These are phyloP conservation scores for Papilio glaucus DNA, from an alignment of 1,140 invertebrate species.

Conservation along the genomic window DNA sequence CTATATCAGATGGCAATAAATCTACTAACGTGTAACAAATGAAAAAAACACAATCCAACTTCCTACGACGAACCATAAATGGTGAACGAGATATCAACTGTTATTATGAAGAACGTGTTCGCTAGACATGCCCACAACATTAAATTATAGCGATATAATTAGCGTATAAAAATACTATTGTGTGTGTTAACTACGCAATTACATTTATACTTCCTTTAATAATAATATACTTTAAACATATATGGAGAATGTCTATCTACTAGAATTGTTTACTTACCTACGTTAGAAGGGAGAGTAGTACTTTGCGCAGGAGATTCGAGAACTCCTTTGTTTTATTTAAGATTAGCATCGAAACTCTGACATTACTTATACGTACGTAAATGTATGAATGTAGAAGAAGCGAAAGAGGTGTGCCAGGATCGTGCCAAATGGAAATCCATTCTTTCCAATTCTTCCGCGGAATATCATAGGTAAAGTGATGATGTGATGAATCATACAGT, in stretches of 20 bases:
- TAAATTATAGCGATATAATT: conserved; percentile 15
- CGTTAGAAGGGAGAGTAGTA: not conserved
- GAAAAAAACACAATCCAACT: not conserved
- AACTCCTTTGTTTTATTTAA: not conserved
- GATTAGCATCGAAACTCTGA: too few relatives aligned
- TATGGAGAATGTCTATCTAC: not conserved
- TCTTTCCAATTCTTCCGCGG: too few relatives aligned
- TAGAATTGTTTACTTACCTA: not conserved
- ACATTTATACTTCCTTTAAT: not conserved
- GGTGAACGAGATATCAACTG: conserved; percentile 5
- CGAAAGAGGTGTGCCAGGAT: too few relatives aligned
- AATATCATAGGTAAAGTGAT: too few relatives aligned
- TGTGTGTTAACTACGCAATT: conserved; percentile 7
- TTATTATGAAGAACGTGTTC: not conserved
- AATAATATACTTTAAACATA: not conserved
- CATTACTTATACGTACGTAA: too few relatives aligned
- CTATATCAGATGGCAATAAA: not conserved
- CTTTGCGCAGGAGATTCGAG: not conserved
- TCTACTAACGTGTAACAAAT: not conserved
- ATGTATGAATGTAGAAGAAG: too few relatives aligned
- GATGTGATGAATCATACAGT: too few relatives aligned
- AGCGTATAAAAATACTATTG: conserved; percentile 4
- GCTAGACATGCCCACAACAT: conserved; percentile 2
- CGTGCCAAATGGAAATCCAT: too few relatives aligned
- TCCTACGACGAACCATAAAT: conserved; percentile 13